These are phyloP conservation scores for Macrochelys suwanniensis DNA, from an alignment of 2,797 vertebrate genomes.

Conservation along the genomic window DNA sequence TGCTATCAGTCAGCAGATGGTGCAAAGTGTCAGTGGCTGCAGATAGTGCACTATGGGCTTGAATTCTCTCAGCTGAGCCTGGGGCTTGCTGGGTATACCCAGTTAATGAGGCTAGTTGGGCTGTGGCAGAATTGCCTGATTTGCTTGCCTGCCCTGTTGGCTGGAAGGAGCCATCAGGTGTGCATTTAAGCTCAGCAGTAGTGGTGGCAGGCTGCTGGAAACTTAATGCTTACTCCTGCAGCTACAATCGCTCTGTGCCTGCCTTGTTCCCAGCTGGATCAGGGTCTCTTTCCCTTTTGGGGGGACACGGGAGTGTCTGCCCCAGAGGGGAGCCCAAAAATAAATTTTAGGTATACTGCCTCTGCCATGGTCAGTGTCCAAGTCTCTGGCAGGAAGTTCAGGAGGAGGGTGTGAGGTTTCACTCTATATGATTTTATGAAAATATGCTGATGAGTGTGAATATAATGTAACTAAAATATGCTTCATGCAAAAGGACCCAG, in stretches of 20 bases:
- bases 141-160: background rate
- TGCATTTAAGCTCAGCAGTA: background rate
- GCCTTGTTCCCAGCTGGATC: too few relatives aligned
- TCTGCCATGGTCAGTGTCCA: too few relatives aligned
- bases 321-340: too few relatives aligned
- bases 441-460: too few relatives aligned
- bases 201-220: background rate
- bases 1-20: background rate
- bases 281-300: too few relatives aligned
- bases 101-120: background rate
- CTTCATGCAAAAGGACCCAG: too few relatives aligned
- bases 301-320: too few relatives aligned
- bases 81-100: background rate
- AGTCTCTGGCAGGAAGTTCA: too few relatives aligned
- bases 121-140: background rate
- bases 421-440: too few relatives aligned
- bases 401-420: too few relatives aligned
- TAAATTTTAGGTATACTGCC: too few relatives aligned
- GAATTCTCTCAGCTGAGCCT: background rate
- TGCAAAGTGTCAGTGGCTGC: background rate
- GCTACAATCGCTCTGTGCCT: background rate
- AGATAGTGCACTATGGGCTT: background rate
- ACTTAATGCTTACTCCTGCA: background rate
- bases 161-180: background rate
- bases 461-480: too few relatives aligned